Evolutionary conservation across 2,113 vertebrate genomes (phyloP).

Genomic region (Hylia prasina): DNA sequence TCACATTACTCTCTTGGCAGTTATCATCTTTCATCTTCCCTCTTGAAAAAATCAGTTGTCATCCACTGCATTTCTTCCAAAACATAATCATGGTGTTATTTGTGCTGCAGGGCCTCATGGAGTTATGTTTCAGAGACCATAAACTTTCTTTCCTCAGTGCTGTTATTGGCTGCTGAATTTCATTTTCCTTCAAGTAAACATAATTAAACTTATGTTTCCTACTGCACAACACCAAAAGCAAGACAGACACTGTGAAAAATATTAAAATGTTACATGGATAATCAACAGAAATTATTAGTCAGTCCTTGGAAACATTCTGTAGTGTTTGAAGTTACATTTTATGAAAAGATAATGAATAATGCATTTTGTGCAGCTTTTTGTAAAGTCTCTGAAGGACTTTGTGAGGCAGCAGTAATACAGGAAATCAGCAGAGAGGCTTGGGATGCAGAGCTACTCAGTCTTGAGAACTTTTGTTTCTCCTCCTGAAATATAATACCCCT

Average conservation of each 20-base stretch:
- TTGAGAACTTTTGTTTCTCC: background rate
- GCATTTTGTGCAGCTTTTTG: background rate
- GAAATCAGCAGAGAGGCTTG: background rate
- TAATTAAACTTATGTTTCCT: background rate
- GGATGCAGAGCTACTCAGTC: background rate
- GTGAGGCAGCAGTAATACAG: background rate
- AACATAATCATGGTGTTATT: slow-evolving; percentile 87
- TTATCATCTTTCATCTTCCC: slow-evolving; percentile 84
- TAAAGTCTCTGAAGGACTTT: background rate
- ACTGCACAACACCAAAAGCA: background rate
- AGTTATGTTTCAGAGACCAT: slow-evolving; percentile 83
- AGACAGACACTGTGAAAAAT: background rate
- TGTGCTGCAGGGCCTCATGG: slow-evolving; percentile 79
- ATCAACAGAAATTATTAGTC: background rate
- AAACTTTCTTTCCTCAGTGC: slow-evolving; percentile 83
- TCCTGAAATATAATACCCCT: background rate
- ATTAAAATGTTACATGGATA: background rate
- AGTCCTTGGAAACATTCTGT: background rate
- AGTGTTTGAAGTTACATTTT: background rate
- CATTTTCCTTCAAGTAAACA: slow-evolving; percentile 57
- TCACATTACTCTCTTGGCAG: slow-evolving; percentile 80
- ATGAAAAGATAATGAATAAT: background rate
- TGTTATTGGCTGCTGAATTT: slow-evolving; percentile 79
- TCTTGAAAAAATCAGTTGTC: slow-evolving; percentile 90
- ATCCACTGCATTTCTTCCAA: slow-evolving; percentile 93